Conservation (phyloP, 2,888 invertebrate genomes). For the Argynnis bischoffii region DNA sequence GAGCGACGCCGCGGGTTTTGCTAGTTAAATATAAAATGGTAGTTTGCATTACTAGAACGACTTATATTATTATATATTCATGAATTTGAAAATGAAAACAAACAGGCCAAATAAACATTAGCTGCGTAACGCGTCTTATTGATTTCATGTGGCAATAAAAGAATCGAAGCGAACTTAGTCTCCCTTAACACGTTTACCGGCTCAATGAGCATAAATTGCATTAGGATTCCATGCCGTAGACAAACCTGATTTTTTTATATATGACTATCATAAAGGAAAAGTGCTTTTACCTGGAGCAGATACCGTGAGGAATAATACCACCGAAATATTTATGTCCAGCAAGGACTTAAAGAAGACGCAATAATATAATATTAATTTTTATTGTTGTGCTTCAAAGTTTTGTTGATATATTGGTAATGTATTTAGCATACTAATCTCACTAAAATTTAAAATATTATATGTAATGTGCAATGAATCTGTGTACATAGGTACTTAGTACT, state of each 20-base stretch:
- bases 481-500: too few species aligned
- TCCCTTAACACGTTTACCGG: constrained; percentile 77
- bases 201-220: constrained; percentile 80
- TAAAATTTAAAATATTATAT: too few species aligned
- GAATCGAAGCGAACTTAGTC: constrained; percentile 72
- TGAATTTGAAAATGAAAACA: constrained; percentile 42
- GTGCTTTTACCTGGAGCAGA: constrained; percentile 47
- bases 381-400: too few species aligned
- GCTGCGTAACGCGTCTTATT: constrained; percentile 69
- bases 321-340: constrained; percentile 12
- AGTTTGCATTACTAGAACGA: too few species aligned
- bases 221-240: constrained; percentile 76
- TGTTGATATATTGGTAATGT: too few species aligned
- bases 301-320: constrained; percentile 7
- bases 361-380: not conserved
- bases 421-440: too few species aligned
- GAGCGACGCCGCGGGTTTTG: too few species aligned
- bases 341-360: constrained; percentile 5
- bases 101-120: constrained; percentile 45
- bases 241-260: constrained; percentile 69
- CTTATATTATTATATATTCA: not conserved
- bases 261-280: constrained; percentile 60
- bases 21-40: too few species aligned
- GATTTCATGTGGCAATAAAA: constrained; percentile 76
- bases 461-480: too few species aligned